Conservation (phyloP, 2,888 invertebrate species). For the Melanchra persicariae region DNA sequence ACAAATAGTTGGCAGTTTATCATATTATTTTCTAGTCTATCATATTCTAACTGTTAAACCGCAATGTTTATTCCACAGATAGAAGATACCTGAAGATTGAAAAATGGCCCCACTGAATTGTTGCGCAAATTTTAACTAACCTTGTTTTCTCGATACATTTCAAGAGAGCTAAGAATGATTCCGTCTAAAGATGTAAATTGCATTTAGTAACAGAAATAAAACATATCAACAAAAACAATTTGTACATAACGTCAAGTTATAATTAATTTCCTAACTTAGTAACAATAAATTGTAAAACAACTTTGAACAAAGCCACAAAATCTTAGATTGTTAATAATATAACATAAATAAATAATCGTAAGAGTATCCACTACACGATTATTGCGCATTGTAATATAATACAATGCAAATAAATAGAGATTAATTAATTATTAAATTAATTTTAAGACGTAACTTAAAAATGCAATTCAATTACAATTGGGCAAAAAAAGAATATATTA, state of each 20-base stretch:
- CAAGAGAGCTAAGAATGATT: slow-evolving; percentile 51
- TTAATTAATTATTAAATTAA: slow-evolving; percentile 8
- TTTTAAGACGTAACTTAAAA: slow-evolving; percentile 27
- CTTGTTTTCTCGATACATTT: slow-evolving; percentile 23
- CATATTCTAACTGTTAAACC: not conserved
- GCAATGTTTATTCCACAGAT: not conserved
- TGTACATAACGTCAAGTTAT: slow-evolving; percentile 60
- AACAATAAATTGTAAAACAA: slow-evolving; percentile 55
- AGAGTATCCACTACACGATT: slow-evolving; percentile 10
- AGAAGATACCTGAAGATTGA: not conserved
- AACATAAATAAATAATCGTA: slow-evolving; percentile 39
- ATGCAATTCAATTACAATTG: slow-evolving; percentile 42
- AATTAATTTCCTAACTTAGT: slow-evolving; percentile 46
- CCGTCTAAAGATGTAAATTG: slow-evolving; percentile 38
- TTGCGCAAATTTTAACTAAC: slow-evolving; percentile 32
- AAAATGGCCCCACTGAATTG: slow-evolving; percentile 21
- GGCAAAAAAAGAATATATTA: slow-evolving; percentile 17
- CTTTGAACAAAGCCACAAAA: slow-evolving; percentile 46
- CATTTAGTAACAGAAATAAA: slow-evolving; percentile 64
- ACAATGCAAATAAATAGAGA: slow-evolving; percentile 33
- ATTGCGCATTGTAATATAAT: slow-evolving; percentile 22
- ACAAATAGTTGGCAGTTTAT: not conserved
- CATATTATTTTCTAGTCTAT: no score
- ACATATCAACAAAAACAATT: slow-evolving; percentile 67
- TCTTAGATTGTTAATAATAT: slow-evolving; percentile 26